Percentiles rank a stretch among this genome's conserved stretches.
Conservation (phyloP, 2,888 invertebrate species). For the Cerastoderma edule region DNA sequence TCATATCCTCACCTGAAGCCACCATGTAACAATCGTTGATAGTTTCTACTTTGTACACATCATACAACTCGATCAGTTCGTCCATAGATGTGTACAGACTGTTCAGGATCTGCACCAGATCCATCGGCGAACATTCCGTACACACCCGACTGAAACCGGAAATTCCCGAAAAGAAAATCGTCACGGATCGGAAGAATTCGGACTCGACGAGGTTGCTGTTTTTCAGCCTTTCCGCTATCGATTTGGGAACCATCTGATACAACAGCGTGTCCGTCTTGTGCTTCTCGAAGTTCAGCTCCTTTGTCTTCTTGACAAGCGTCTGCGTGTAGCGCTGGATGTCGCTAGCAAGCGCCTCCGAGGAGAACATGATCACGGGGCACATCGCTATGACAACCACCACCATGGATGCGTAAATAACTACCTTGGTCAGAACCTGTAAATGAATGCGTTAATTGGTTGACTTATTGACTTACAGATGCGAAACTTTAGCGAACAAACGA, state of each 20-base stretch:
- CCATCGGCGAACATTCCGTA: slow-evolving; percentile 63
- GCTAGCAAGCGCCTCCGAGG: slow-evolving; percentile 63
- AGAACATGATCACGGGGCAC: slow-evolving; percentile 65
- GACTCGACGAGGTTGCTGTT: slow-evolving; percentile 63
- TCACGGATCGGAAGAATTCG: slow-evolving; percentile 71
- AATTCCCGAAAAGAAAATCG: slow-evolving; percentile 72
- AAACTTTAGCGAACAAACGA: too few relatives aligned
- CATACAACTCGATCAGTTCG: slow-evolving; percentile 62
- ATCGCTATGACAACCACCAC: slow-evolving; percentile 64
- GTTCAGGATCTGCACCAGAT: slow-evolving; percentile 68
- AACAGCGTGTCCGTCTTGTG: slow-evolving; percentile 66
- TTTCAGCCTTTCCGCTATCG: slow-evolving; percentile 66
- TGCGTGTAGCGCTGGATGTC: slow-evolving; percentile 74
- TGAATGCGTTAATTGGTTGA: not conserved
- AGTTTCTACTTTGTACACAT: slow-evolving; percentile 75
- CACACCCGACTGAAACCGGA: slow-evolving; percentile 64
- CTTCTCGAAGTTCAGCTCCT: slow-evolving; percentile 68
- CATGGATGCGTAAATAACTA: slow-evolving; percentile 62
- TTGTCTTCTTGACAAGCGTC: slow-evolving; percentile 69
- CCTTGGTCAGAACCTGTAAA: slow-evolving; percentile 84
- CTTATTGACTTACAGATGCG: too few relatives aligned
- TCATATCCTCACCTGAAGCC: slow-evolving; percentile 65
- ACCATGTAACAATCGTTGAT: slow-evolving; percentile 76
- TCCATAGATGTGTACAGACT: slow-evolving; percentile 68
- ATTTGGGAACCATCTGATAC: slow-evolving; percentile 73